phyloP scores from a whole-genome alignment of 1,140 invertebrate genomes.

The Myzus persicae region DNA sequence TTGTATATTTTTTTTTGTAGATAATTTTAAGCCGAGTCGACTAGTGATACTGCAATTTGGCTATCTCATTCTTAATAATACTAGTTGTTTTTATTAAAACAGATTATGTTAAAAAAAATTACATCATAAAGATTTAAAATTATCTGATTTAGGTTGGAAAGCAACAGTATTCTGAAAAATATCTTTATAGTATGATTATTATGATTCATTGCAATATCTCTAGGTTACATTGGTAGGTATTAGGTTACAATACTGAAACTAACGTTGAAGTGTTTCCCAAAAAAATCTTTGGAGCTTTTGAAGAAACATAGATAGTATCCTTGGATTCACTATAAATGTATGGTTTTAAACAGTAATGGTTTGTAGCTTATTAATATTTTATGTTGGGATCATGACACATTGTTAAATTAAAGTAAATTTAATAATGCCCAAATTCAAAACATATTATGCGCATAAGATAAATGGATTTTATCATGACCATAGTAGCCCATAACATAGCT shows the following conservation, averaged over 20 bases:
- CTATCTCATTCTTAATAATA: too few relatives aligned
- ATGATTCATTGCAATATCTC: neutral
- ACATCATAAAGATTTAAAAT: neutral
- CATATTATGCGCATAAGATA: too few relatives aligned
- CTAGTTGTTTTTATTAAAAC: too few relatives aligned
- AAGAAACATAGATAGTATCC: neutral
- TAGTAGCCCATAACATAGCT: neutral
- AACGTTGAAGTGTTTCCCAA: neutral
- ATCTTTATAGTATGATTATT: too few relatives aligned
- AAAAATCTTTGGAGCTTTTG: neutral
- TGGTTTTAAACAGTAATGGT: neutral
- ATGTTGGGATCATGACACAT: neutral
- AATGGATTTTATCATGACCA: too few relatives aligned
- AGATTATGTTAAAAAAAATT: too few relatives aligned
- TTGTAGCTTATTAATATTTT: neutral
- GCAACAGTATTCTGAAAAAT: too few relatives aligned
- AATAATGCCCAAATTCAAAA: neutral
- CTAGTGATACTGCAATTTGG: too few relatives aligned
- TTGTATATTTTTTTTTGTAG: too few relatives aligned
- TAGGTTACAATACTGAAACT: neutral
- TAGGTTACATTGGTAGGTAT: neutral
- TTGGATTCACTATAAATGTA: neutral
- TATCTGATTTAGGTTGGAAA: neutral
- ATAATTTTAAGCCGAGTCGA: too few relatives aligned
- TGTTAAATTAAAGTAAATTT: neutral